phyloP scores from a whole-genome alignment of 2,888 invertebrate genomes.

The Ophonus ardosiacus region DNA sequence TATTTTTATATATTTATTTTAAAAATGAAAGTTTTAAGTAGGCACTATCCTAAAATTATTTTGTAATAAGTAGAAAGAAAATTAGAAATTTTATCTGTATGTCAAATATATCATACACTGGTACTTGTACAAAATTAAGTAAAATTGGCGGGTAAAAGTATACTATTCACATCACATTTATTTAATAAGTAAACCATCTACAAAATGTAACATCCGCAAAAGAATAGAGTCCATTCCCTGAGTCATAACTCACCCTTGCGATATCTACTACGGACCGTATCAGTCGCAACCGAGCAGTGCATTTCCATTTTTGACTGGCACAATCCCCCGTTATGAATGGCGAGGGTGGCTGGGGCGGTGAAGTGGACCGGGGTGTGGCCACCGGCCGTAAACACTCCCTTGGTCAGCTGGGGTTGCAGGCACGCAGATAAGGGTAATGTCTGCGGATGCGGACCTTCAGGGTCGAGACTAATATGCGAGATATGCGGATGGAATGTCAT shows the following conservation, averaged over 20 bases:
- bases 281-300: slow-evolving; percentile 61
- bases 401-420: slow-evolving; percentile 67
- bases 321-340: slow-evolving; percentile 75
- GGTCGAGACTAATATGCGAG: slow-evolving; percentile 47
- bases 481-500: slow-evolving; percentile 45
- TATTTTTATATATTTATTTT: too few relatives aligned
- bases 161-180: not conserved
- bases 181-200: too few relatives aligned
- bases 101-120: too few relatives aligned
- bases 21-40: too few relatives aligned
- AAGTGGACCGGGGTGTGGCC: slow-evolving; percentile 73
- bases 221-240: too few relatives aligned
- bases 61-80: too few relatives aligned
- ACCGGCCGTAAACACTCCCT: slow-evolving; percentile 72
- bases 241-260: too few relatives aligned
- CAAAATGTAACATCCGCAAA: too few relatives aligned
- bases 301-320: slow-evolving; percentile 75
- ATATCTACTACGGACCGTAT: not conserved
- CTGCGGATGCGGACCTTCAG: slow-evolving; percentile 50
- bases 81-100: too few relatives aligned
- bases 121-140: too few relatives aligned
- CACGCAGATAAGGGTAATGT: slow-evolving; percentile 62
- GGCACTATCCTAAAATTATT: too few relatives aligned
- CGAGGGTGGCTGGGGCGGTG: slow-evolving; percentile 61
- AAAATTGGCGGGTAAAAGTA: too few relatives aligned